These are phyloP conservation scores for Agraylea sexmaculata DNA, from an alignment of 1,140 invertebrate species.

Conservation along the genomic window DNA sequence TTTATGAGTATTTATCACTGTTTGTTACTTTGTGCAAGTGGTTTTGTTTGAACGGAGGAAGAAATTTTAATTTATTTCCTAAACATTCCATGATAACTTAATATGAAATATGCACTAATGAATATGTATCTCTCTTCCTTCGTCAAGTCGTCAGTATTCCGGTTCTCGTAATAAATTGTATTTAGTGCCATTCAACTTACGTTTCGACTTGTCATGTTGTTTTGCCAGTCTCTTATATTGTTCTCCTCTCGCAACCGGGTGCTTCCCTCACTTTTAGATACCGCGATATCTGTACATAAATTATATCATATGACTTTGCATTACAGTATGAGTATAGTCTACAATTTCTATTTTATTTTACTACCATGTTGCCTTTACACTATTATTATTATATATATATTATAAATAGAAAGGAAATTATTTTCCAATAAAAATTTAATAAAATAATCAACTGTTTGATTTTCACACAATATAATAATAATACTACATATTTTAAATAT, in stretches of 20 bases:
- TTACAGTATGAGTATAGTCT: constrained; percentile 19
- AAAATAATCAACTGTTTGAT: constrained; percentile 6
- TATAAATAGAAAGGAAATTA: constrained; percentile 22
- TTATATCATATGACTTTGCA: constrained; percentile 18
- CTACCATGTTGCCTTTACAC: constrained; percentile 23
- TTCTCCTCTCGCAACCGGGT: constrained; percentile 16
- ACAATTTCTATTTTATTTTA: constrained; percentile 23
- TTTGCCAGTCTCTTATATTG: constrained; percentile 15
- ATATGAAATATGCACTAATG: too few relatives aligned
- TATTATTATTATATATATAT: too few relatives aligned
- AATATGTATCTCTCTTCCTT: constrained; percentile 15
- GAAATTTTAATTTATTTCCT: constrained; percentile 20
- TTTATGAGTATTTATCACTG: constrained; percentile 5
- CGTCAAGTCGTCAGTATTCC: constrained; percentile 18
- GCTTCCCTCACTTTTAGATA: constrained; percentile 19
- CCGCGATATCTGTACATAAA: constrained; percentile 21
- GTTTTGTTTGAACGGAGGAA: neutral
- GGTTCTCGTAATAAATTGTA: constrained; percentile 21
- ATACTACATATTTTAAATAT: neutral
- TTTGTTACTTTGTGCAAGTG: constrained; percentile 1
- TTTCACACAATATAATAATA: neutral
- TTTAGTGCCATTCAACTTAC: constrained; percentile 22
- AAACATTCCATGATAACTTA: constrained; percentile 21
- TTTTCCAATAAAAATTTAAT: constrained; percentile 22
- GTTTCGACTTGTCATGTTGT: constrained; percentile 14